Percentiles rank a stretch among this genome's conserved stretches.
Evolutionary conservation across 2,797 vertebrate species (phyloP).

Genomic region (Okamejei kenojei): DNA sequence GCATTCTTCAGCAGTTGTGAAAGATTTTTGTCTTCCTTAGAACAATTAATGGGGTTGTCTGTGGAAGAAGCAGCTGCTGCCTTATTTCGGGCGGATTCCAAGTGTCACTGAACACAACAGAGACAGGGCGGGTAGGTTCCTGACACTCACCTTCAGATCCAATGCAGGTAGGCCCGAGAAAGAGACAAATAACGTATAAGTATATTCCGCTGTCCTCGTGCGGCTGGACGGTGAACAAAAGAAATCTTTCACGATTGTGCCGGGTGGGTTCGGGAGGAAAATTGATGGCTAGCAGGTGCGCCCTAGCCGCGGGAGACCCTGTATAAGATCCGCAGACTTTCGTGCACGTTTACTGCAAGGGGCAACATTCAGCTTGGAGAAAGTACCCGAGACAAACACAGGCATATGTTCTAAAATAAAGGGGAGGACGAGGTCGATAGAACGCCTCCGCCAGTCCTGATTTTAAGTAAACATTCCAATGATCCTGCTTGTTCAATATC

Average conservation of each 20-base stretch:
- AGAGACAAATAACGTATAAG: not conserved
- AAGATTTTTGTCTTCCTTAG: not conserved
- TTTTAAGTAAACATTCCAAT: conserved; percentile 9
- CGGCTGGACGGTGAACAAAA: conserved; percentile 39
- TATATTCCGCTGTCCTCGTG: not conserved
- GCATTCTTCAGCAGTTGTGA: not conserved
- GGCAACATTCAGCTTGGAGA: not conserved
- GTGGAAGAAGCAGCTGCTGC: not conserved
- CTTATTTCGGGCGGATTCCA: not conserved
- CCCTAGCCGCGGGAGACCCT: conserved; percentile 45
- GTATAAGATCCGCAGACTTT: conserved; percentile 42
- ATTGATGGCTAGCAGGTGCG: conserved; percentile 57
- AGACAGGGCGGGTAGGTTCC: not conserved
- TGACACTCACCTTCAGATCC: not conserved
- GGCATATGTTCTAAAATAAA: not conserved
- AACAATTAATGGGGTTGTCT: not conserved
- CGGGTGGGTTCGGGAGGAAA: conserved; percentile 47
- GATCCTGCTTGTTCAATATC: not conserved
- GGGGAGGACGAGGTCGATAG: not conserved
- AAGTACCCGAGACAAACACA: not conserved
- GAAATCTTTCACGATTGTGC: conserved; percentile 49
- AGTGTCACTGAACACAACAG: too few relatives aligned
- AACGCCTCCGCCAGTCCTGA: not conserved
- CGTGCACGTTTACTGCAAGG: conserved; percentile 1
- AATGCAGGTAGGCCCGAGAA: not conserved